These are phyloP conservation scores for Ptychochromis oligacanthus DNA, from an alignment of 2,113 vertebrate species.

Conservation along the genomic window DNA sequence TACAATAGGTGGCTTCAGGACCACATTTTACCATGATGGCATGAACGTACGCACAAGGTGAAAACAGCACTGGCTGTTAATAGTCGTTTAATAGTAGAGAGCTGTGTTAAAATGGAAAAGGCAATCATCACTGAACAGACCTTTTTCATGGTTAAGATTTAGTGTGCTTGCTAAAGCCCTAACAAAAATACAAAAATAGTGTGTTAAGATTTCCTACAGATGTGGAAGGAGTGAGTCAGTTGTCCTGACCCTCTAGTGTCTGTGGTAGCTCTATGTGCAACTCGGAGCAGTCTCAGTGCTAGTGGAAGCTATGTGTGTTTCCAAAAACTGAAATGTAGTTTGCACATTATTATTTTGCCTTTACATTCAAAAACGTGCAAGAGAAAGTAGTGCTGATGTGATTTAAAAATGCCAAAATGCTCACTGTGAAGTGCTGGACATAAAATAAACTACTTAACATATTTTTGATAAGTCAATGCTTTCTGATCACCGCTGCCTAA, in stretches of 20 bases:
- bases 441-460: background rate
- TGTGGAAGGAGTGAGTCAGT: slow-evolving; percentile 67
- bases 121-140: background rate
- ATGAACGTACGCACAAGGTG: background rate
- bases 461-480: background rate
- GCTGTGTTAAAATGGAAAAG: background rate
- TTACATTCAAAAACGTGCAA: background rate
- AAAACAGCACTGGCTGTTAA: background rate
- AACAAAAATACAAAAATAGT: slow-evolving; percentile 19
- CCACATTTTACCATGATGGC: background rate
- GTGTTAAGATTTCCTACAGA: slow-evolving; percentile 39
- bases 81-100: background rate
- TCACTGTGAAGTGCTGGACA: background rate
- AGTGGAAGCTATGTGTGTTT: background rate
- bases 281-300: background rate
- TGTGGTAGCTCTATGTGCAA: slow-evolving; percentile 20
- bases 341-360: background rate
- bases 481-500: background rate
- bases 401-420: background rate
- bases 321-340: background rate
- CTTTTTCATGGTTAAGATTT: background rate
- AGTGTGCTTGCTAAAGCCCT: slow-evolving; percentile 8
- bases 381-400: background rate
- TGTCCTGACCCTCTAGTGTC: slow-evolving; percentile 26
- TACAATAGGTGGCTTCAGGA: background rate